Evolutionary conservation across 2,797 vertebrate genomes (phyloP), one percentile per base, ranked within the genome.

Genomic region (Lophius americanus): DNA sequence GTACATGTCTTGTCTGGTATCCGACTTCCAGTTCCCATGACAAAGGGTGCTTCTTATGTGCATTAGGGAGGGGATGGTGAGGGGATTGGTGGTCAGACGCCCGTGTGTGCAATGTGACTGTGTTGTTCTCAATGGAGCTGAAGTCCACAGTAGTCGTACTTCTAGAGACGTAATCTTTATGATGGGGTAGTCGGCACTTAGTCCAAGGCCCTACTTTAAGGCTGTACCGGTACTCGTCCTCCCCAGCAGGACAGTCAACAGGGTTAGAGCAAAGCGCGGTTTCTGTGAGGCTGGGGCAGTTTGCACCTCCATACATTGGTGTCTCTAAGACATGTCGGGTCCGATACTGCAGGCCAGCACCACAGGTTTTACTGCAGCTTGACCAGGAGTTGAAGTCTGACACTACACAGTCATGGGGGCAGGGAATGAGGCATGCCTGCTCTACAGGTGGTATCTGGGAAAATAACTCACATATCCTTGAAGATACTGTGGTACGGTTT

Each of bases 341-440:
- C 55, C 95, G 92, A 78, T 98, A 94, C 82, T 96, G 96, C 47
- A 95, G 68, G 48, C 91, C 90, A 37, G 48, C 39, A 5, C 93
- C 85, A 0, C 98, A 99, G 1, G 87, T 93, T 51, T 81, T 67
- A 60, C 93, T 89, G 35, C 98, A 99, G 54, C 60, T 70, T 0
- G 98, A 98, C 98, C 98, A 99, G 1, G 75, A 33, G 0, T 94
- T 96, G 85, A 98, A 99, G 75, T 95, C 92, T 0, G 98, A 97
- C 1, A 98, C 94, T 0, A 99, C 91, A 8, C 98, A 99, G 85
- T 96, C 95, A 74, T 95, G 94, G 0, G 98, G 98, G 70, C 98
- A 99, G 3, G 98, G 97, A 52, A 97, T 93, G 69, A 99, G 94
- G 83, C 98, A 99, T 1, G 96, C 96, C 88, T 99, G 97, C 80